These are phyloP conservation scores for Ephydatia muelleri DNA, from an alignment of 37 sponge, comb jelly and placozoan genomes.

Conservation along the genomic window DNA sequence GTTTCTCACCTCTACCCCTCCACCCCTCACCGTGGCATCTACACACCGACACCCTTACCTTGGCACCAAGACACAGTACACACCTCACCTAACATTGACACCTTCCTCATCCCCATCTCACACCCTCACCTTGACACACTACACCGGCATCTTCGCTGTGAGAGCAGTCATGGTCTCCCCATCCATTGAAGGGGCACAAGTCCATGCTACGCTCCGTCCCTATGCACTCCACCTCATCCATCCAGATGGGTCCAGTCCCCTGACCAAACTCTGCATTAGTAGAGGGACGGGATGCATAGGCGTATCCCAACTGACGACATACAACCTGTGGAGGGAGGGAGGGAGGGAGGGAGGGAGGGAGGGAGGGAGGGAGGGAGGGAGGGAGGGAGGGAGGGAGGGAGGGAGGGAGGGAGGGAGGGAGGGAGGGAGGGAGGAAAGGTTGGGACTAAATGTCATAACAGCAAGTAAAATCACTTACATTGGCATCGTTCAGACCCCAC, in stretches of 20 bases:
- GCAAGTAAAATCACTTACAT: slow-evolving; percentile 3
- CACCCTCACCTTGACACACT: slow-evolving; percentile 22
- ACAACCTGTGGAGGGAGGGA: slow-evolving; percentile 35
- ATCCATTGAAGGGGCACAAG: slow-evolving; percentile 42
- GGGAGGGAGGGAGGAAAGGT: neutral
- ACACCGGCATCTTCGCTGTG: slow-evolving; percentile 55
- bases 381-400: neutral
- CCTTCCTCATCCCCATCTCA: too few species aligned
- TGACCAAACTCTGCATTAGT: slow-evolving; percentile 48
- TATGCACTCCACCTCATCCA: slow-evolving; percentile 62
- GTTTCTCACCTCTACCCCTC: too few species aligned
- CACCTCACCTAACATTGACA: too few species aligned
- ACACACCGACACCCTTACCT: too few species aligned
- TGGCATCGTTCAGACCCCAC: slow-evolving; percentile 46
- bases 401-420: neutral
- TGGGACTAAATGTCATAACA: neutral
- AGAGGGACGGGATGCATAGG: slow-evolving; percentile 19
- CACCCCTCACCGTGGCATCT: too few species aligned
- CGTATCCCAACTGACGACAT: slow-evolving; percentile 64
- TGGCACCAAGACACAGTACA: too few species aligned
- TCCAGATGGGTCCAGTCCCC: slow-evolving; percentile 55
- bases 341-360: neutral
- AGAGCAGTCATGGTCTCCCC: slow-evolving; percentile 45
- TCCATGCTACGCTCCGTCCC: slow-evolving; percentile 45
- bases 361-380: neutral